Evolutionary conservation across 2,113 vertebrate genomes (phyloP).

Genomic region (Urocolius indicus): DNA sequence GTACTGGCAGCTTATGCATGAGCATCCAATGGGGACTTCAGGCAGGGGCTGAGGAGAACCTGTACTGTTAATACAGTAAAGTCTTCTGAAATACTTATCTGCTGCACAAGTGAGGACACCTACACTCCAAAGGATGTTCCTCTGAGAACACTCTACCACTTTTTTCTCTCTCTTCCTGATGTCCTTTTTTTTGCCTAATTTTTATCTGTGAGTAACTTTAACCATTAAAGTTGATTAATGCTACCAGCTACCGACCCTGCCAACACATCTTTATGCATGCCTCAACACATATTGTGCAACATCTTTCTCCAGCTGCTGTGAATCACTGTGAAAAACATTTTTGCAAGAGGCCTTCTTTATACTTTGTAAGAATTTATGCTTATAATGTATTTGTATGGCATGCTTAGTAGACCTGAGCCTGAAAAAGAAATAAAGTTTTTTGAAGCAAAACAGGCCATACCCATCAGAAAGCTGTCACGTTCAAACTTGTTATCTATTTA

Average conservation of each 20-base stretch:
- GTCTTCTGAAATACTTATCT: not conserved
- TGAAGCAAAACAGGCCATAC: not conserved
- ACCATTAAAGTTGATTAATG: not conserved
- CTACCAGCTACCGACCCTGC: not conserved
- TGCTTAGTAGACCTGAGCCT: not conserved
- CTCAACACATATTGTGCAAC: not conserved
- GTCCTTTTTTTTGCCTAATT: not conserved
- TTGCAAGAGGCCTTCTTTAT: not conserved
- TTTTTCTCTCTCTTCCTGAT: not conserved
- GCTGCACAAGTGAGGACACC: not conserved
- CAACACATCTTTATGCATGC: not conserved
- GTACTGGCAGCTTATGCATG: not conserved
- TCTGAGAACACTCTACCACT: not conserved
- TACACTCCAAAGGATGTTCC: not conserved
- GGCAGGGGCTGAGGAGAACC: not conserved
- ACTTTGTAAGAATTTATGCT: not conserved
- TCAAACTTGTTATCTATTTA: not conserved
- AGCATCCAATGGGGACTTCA: not conserved
- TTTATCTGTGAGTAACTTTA: not conserved
- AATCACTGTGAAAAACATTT: not conserved
- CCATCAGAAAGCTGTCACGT: not conserved
- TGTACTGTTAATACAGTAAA: not conserved
- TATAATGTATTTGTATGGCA: not conserved
- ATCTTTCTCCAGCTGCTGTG: not conserved
- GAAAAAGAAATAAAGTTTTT: not conserved